Conservation (phyloP, 2,797 vertebrate species). For the Tarsius wallacei region DNA sequence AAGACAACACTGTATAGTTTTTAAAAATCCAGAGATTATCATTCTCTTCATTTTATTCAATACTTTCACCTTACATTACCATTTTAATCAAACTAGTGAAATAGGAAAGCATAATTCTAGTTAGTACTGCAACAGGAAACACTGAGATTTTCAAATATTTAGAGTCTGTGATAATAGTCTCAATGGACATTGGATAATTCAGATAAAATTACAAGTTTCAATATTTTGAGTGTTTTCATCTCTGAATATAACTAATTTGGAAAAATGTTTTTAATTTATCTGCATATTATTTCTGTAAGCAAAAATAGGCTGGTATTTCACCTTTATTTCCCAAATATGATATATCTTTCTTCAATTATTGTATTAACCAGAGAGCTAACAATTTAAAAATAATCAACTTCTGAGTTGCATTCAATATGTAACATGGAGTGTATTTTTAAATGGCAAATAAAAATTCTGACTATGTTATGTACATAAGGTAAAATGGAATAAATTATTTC, state of each 20-base stretch:
- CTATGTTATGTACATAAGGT: not conserved
- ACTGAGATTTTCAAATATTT: not conserved
- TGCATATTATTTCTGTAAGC: not conserved
- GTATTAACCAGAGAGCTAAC: not conserved
- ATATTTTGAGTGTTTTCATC: constrained; percentile 31
- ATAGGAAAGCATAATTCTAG: constrained; percentile 21
- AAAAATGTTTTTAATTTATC: constrained; percentile 7
- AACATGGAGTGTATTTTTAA: constrained; percentile 16
- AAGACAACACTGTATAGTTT: not conserved
- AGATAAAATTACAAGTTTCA: constrained; percentile 52
- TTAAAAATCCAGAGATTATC: not conserved
- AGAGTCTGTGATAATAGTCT: not conserved
- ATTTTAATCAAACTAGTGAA: constrained; percentile 24
- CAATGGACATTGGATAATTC: not conserved
- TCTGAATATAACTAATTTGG: not conserved
- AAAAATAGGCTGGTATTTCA: not conserved
- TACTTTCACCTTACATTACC: not conserved
- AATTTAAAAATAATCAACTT: not conserved
- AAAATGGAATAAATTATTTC: not conserved
- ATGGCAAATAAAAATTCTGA: not conserved
- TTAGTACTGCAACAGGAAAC: not conserved
- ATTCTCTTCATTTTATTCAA: not conserved
- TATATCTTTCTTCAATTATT: not conserved
- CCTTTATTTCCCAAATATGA: not conserved
- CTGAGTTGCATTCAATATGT: not conserved